phyloP scores from a whole-genome alignment of 2,888 invertebrate species.

The Copidosoma aretas region DNA sequence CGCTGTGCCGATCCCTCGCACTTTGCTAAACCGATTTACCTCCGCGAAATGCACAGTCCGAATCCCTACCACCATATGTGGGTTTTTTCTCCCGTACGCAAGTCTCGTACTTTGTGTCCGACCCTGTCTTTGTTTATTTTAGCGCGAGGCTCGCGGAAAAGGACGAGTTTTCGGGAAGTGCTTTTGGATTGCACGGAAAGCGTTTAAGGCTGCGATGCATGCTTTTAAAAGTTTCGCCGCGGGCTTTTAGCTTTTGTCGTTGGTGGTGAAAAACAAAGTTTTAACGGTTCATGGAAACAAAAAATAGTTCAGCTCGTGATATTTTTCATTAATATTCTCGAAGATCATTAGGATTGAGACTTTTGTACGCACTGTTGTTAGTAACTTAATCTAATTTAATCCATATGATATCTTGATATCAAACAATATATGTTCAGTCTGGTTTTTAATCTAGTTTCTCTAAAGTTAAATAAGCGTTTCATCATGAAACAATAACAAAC shows the following conservation, averaged over 20 bases:
- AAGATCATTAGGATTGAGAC: neutral
- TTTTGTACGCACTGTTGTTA: no score
- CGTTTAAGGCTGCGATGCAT: neutral
- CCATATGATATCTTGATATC: no score
- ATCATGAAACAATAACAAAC: no score
- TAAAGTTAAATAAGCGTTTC: no score
- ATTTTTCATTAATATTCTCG: neutral
- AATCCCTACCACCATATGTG: no score
- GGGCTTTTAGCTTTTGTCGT: neutral
- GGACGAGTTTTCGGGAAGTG: conserved; percentile 5
- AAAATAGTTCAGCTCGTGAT: neutral
- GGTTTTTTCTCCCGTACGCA: neutral
- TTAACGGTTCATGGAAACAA: no score
- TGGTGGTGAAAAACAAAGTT: no score
- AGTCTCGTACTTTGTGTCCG: neutral
- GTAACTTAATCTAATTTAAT: no score
- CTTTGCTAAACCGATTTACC: conserved; percentile 57
- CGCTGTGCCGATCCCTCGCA: neutral
- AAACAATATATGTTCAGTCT: no score
- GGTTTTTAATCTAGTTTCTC: no score
- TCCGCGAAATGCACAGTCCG: no score
- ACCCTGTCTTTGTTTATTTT: conserved; percentile 4
- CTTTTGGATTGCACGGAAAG: neutral
- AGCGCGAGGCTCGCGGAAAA: neutral
- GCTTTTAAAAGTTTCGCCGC: neutral